A percentile compares a stretch with the other conserved stretches of the same genome.
These are phyloP conservation scores for Zhuqinia jingwanae DNA, from an alignment of 2,888 invertebrate genomes.

Conservation along the genomic window DNA sequence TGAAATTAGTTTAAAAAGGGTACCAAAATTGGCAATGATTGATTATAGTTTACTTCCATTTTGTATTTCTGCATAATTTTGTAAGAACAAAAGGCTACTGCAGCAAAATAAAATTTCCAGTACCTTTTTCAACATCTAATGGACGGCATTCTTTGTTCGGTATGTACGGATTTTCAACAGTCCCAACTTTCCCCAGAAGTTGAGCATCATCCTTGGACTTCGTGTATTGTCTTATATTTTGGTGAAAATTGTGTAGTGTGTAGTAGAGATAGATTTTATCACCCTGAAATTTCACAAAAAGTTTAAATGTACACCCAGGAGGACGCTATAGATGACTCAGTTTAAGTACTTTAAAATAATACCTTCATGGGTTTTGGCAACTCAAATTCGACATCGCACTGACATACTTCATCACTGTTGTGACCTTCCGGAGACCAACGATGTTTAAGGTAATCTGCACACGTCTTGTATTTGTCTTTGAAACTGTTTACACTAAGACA, in stretches of 20 bases:
- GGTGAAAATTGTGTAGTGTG: constrained; percentile 97
- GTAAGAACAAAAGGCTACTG: too few species aligned
- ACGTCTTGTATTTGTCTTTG: constrained; percentile 81
- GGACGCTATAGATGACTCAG: too few species aligned
- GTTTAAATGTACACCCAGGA: background rate
- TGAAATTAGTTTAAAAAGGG: too few species aligned
- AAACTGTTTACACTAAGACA: constrained; percentile 47
- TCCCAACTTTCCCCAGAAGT: constrained; percentile 89
- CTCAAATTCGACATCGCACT: constrained; percentile 86
- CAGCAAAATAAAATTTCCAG: too few species aligned
- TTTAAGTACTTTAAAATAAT: too few species aligned
- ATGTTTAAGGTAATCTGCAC: constrained; percentile 83
- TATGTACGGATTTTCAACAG: constrained; percentile 55
- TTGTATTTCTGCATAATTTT: too few species aligned
- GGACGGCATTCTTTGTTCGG: constrained; percentile 91
- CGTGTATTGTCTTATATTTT: constrained; percentile 98
- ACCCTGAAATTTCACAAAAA: constrained; percentile 82
- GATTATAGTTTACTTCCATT: too few species aligned
- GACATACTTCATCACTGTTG: constrained; percentile 82
- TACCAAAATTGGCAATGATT: too few species aligned
- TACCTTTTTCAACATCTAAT: constrained; percentile 83
- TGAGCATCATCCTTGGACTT: constrained; percentile 96
- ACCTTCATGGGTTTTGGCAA: constrained; percentile 86
- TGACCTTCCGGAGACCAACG: constrained; percentile 80
- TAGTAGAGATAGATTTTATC: constrained; percentile 97